A percentile compares a stretch with the other conserved stretches of the same genome.
phyloP scores from a whole-genome alignment of 2,888 invertebrate genomes.

The Margaritifera margaritifera region DNA sequence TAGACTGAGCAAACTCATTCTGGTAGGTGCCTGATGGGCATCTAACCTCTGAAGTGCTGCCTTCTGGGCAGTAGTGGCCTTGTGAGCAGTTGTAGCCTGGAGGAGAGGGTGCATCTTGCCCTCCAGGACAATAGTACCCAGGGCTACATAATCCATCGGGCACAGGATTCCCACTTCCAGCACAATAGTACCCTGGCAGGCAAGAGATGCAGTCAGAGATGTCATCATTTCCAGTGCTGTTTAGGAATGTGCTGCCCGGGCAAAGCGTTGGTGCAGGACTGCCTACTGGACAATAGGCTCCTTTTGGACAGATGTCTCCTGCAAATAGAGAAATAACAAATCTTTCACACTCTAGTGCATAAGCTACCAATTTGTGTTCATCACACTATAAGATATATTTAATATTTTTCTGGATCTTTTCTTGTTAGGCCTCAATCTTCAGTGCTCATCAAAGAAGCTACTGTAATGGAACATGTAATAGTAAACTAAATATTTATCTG shows the following conservation, averaged over 20 bases:
- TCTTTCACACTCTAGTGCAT: too few species aligned
- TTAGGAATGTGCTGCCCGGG: slow-evolving; percentile 53
- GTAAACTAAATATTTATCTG: too few species aligned
- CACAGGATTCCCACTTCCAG: slow-evolving; percentile 52
- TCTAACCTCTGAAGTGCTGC: slow-evolving; percentile 50
- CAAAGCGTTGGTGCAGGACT: slow-evolving; percentile 52
- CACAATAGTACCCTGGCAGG: slow-evolving; percentile 59
- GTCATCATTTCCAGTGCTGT: slow-evolving; percentile 58
- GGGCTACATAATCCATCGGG: slow-evolving; percentile 60
- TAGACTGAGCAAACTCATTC: slow-evolving; percentile 58
- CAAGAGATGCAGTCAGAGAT: slow-evolving; percentile 54
- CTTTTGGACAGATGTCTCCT: slow-evolving; percentile 66
- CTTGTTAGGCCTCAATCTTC: too few species aligned
- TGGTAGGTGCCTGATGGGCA: slow-evolving; percentile 64
- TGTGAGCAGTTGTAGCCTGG: slow-evolving; percentile 62
- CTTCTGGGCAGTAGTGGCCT: slow-evolving; percentile 65
- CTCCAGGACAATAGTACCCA: slow-evolving; percentile 69
- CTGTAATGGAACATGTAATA: too few species aligned
- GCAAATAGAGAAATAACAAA: slow-evolving; percentile 5
- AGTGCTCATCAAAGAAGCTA: too few species aligned
- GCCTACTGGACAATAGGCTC: slow-evolving; percentile 58
- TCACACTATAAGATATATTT: too few species aligned
- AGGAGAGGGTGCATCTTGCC: slow-evolving; percentile 55
- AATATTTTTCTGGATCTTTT: too few species aligned
- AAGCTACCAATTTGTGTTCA: too few species aligned